Conservation (phyloP, 2,888 invertebrate genomes). For the Platycnemis pennipes region DNA sequence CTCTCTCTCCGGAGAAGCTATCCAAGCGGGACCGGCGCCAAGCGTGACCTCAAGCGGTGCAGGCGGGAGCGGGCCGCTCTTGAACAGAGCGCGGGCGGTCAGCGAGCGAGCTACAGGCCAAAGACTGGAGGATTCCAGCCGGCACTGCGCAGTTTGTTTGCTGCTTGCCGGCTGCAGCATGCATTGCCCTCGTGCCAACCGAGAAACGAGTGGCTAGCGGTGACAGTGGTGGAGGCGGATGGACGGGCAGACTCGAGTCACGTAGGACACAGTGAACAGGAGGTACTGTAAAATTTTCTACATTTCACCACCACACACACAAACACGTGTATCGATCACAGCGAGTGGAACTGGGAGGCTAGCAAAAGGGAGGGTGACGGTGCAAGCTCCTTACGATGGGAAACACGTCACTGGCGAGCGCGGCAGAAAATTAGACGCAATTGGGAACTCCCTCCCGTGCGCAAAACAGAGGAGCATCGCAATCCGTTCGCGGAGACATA, state of each 20-base stretch:
- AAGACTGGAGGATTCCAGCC: background rate
- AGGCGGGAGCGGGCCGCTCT: background rate
- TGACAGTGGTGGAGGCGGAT: background rate
- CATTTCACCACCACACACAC: too few relatives aligned
- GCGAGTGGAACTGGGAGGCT: background rate
- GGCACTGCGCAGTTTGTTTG: background rate
- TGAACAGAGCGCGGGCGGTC: background rate
- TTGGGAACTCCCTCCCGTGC: background rate
- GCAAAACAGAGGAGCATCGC: background rate
- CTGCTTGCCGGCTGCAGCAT: background rate
- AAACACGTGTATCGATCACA: slow-evolving; percentile 12
- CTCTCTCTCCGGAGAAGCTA: background rate
- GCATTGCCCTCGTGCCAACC: background rate
- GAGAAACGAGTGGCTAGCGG: background rate
- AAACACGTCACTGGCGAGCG: slow-evolving; percentile 21
- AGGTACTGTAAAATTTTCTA: background rate
- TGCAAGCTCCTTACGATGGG: background rate
- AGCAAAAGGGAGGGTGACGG: background rate
- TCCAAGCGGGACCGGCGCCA: background rate
- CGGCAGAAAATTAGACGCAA: slow-evolving; percentile 27
- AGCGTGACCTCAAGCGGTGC: background rate
- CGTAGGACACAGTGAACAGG: background rate
- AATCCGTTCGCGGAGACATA: background rate
- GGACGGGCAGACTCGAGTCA: background rate
- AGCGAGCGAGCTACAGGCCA: background rate